These are phyloP conservation scores for Meteorus colon DNA, from an alignment of 2,888 invertebrate species.

Conservation along the genomic window DNA sequence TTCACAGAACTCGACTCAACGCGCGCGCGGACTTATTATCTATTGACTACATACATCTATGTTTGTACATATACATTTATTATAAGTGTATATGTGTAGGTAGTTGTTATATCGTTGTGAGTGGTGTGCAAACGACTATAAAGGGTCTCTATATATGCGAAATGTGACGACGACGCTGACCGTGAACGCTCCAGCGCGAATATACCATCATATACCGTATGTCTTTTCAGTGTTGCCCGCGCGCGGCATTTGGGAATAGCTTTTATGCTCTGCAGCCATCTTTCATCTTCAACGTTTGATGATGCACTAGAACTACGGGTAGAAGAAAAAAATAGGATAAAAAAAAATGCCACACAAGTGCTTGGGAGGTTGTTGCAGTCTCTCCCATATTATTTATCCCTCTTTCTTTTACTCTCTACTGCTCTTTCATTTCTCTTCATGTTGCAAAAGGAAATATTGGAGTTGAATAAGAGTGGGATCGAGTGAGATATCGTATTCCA, in stretches of 20 bases:
- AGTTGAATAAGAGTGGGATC: no score
- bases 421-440: no score
- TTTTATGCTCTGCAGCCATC: slow-evolving; percentile 65
- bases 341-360: slow-evolving; percentile 51
- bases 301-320: slow-evolving; percentile 61
- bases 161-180: slow-evolving; percentile 35
- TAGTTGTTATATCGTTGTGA: not conserved
- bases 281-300: slow-evolving; percentile 67
- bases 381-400: not conserved
- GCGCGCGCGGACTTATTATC: slow-evolving; percentile 63
- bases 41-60: slow-evolving; percentile 65
- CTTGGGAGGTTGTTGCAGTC: no score
- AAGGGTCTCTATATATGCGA: slow-evolving; percentile 11
- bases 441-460: no score
- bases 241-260: slow-evolving; percentile 69
- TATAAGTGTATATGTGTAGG: slow-evolving; percentile 9
- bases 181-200: slow-evolving; percentile 34
- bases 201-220: slow-evolving; percentile 5
- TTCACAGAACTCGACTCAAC: slow-evolving; percentile 68
- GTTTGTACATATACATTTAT: slow-evolving; percentile 28
- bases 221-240: slow-evolving; percentile 39
- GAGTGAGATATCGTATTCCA: no score
- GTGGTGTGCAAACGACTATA: slow-evolving; percentile 11
- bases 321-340: slow-evolving; percentile 7
- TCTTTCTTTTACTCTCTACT: no score